These are phyloP conservation scores for Hypercompe scribonia DNA, from an alignment of 2,888 invertebrate genomes.

Conservation along the genomic window DNA sequence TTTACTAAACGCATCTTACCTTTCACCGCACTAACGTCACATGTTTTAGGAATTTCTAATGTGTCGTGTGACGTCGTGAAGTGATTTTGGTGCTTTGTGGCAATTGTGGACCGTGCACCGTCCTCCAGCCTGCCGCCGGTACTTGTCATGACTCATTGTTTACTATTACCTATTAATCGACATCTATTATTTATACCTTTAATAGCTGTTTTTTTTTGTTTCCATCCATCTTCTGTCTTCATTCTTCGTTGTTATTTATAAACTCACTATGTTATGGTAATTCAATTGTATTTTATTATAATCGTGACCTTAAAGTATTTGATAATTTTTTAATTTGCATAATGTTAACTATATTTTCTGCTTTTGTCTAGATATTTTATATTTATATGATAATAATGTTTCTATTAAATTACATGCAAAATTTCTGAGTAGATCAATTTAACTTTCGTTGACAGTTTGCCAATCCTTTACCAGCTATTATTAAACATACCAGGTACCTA, in stretches of 20 bases:
- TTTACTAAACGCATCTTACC: constrained; percentile 81
- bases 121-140: constrained; percentile 69
- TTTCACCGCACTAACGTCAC: constrained; percentile 81
- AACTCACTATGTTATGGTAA: constrained; percentile 20
- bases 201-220: neutral
- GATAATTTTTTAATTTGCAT: constrained; percentile 31
- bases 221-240: neutral
- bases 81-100: constrained; percentile 84
- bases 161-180: constrained; percentile 65
- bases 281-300: constrained; percentile 19
- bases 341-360: constrained; percentile 22
- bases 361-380: constrained; percentile 28
- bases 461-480: constrained; percentile 28
- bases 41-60: constrained; percentile 72
- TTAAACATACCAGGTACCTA: constrained; percentile 19
- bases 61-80: constrained; percentile 77
- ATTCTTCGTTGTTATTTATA: constrained; percentile 5
- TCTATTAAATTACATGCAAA: neutral
- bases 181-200: constrained; percentile 54
- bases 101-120: constrained; percentile 70
- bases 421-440: constrained; percentile 8
- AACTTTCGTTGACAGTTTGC: constrained; percentile 11
- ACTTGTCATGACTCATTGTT: constrained; percentile 74
- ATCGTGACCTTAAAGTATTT: constrained; percentile 19
- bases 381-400: neutral